Evolutionary conservation across 2,888 invertebrate genomes (phyloP).

Genomic region (Drosophila bunnanda): DNA sequence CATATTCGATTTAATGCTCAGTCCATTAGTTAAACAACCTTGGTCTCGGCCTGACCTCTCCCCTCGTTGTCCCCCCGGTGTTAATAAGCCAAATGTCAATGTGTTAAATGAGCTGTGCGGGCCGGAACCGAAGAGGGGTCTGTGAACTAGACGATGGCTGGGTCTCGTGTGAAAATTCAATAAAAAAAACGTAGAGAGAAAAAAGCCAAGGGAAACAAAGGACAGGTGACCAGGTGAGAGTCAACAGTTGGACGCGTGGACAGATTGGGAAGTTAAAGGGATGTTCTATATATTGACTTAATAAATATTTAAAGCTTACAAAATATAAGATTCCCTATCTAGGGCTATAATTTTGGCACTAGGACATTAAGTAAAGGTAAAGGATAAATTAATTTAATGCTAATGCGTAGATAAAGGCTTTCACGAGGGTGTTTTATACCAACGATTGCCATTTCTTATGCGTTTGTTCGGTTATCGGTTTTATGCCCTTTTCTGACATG

Average conservation of each 20-base stretch:
- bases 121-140: background rate
- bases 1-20: slow-evolving; percentile 60
- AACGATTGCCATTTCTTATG: slow-evolving; percentile 32
- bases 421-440: background rate
- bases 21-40: slow-evolving; percentile 58
- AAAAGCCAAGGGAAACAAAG: slow-evolving; percentile 30
- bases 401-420: slow-evolving; percentile 13
- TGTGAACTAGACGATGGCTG: slow-evolving; percentile 40
- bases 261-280: slow-evolving; percentile 6
- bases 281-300: too few relatives aligned
- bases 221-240: slow-evolving; percentile 41
- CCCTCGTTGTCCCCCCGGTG: slow-evolving; percentile 37
- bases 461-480: slow-evolving; percentile 47
- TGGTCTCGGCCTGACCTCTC: slow-evolving; percentile 28
- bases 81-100: slow-evolving; percentile 62
- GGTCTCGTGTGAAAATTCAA: slow-evolving; percentile 63
- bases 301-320: background rate
- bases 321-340: background rate
- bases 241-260: slow-evolving; percentile 61
- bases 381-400: slow-evolving; percentile 12
- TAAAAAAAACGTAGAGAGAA: slow-evolving; percentile 33
- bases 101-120: slow-evolving; percentile 55
- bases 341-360: slow-evolving; percentile 1
- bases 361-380: background rate
- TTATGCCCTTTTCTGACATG: slow-evolving; percentile 60